Conservation (phyloP, 2,888 invertebrate genomes). For the Eustalomyia histrio region DNA sequence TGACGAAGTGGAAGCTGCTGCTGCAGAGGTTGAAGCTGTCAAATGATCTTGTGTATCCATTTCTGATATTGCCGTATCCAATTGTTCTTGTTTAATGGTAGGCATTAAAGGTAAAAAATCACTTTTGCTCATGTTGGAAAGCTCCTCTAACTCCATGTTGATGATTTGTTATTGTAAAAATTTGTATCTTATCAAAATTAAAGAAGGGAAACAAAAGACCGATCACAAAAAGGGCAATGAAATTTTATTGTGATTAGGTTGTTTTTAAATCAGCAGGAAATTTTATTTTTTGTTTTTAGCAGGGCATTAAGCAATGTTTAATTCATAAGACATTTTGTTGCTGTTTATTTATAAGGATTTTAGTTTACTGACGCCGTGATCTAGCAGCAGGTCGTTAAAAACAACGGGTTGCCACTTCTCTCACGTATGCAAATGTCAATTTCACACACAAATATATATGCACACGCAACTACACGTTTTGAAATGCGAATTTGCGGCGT, state of each 20-base stretch:
- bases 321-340: not conserved
- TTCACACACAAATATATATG: slow-evolving; percentile 1
- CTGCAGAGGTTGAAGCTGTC: slow-evolving; percentile 69
- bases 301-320: not conserved
- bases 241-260: not conserved
- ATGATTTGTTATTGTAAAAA: not conserved
- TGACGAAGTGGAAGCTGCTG: slow-evolving; percentile 72
- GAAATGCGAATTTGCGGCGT: slow-evolving; percentile 64
- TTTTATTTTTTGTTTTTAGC: not conserved
- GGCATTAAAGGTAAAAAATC: slow-evolving; percentile 78
- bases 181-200: slow-evolving; percentile 3
- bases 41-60: slow-evolving; percentile 72
- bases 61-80: slow-evolving; percentile 74
- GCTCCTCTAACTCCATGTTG: slow-evolving; percentile 77
- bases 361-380: slow-evolving; percentile 42
- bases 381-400: slow-evolving; percentile 48
- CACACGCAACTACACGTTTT: slow-evolving; percentile 54
- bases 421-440: slow-evolving; percentile 24
- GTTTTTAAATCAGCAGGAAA: not conserved
- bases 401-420: slow-evolving; percentile 58
- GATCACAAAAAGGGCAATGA: not conserved
- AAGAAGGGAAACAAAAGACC: not conserved
- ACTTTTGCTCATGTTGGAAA: slow-evolving; percentile 77
- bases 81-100: slow-evolving; percentile 78
- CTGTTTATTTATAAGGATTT: slow-evolving; percentile 16